Base-by-base conservation (phyloP, 1,140 invertebrate genomes). In the Polypedilum pembai region DNA sequence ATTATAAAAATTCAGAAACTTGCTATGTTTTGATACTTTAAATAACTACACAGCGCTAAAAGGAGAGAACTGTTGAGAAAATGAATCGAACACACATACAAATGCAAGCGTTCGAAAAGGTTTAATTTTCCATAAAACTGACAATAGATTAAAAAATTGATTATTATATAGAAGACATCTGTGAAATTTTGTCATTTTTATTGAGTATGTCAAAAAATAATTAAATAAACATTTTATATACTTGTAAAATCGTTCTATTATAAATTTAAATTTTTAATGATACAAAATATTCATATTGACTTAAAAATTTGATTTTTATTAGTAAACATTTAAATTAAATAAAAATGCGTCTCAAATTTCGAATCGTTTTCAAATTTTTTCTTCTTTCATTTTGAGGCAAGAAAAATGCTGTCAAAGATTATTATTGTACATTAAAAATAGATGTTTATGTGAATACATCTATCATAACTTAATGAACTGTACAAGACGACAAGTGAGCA, bases 81-180 rank as follows among this genome's bases (percentile, higher is more conserved):
- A 4, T 12, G 10, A n/a, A 56, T 56, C n/a, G n/a, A 12, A 56
- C n/a, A 56, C 12, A 56, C 45, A 56, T 12, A 56, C 45, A n/a
- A n/a, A n/a, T n/a, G 12, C 45, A 56, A 56, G 5, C 5, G 45
- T 4, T 56, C 45, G 45, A 56, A 56, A 56, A n/a, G 8, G 8
- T 18, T 69, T 69, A 69, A 69, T 69, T 20, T 69, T 69, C 65
- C 65, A 69, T 69, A 69, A 69, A 69, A 69, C 20, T 69, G 65
- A 18, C 65, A 18, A 69, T 69, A 8, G 18, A 69, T 69, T 69
- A 69, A 20, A 69, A 69, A 56, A 3, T 33, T 33, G 24, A 33
- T 3, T 33, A 3, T 33, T 3, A 33, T 33, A 33, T 33, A 3
- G 24, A 33, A 5, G 5, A 33, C 24, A 33, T 33, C 24, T 33